Evolutionary conservation across 1,140 invertebrate genomes (phyloP).

Genomic region (Halesus radiatus): DNA sequence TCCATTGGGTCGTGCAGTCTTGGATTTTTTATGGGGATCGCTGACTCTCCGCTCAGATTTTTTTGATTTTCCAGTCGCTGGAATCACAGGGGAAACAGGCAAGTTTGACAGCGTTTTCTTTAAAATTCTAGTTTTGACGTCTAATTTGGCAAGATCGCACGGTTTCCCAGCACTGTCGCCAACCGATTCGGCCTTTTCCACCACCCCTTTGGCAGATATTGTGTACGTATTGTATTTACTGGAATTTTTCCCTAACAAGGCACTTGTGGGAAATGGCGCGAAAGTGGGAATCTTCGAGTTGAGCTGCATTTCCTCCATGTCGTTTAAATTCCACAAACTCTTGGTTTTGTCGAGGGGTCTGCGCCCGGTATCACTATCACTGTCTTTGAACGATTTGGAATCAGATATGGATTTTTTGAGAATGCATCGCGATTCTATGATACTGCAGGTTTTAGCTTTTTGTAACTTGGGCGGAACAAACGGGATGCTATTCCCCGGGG

Average conservation of each 20-base stretch:
- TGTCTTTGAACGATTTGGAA: conserved; percentile 61
- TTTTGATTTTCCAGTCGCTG: conserved; percentile 62
- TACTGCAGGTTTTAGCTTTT: conserved; percentile 75
- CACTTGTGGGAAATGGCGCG: conserved; percentile 61
- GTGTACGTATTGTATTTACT: conserved; percentile 70
- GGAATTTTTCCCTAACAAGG: conserved; percentile 59
- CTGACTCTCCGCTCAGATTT: conserved; percentile 64
- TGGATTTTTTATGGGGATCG: conserved; percentile 62
- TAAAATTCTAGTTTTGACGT: conserved; percentile 70
- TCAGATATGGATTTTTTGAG: conserved; percentile 67
- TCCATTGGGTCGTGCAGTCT: conserved; percentile 17
- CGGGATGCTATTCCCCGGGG: conserved; percentile 46
- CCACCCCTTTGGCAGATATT: conserved; percentile 64
- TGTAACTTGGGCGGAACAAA: conserved; percentile 71
- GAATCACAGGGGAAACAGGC: conserved; percentile 65
- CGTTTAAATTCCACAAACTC: conserved; percentile 70
- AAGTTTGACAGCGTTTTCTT: conserved; percentile 70
- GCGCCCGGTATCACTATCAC: conserved; percentile 63
- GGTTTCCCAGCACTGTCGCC: conserved; percentile 62
- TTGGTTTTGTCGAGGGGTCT: conserved; percentile 69
- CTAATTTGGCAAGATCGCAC: conserved; percentile 67
- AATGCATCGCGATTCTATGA: conserved; percentile 75
- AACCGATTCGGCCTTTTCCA: conserved; percentile 44
- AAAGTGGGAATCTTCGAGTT: conserved; percentile 61
- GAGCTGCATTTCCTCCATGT: conserved; percentile 68